Evolutionary conservation across 1,140 invertebrate species (phyloP).

Genomic region (Lucilia cuprina): DNA sequence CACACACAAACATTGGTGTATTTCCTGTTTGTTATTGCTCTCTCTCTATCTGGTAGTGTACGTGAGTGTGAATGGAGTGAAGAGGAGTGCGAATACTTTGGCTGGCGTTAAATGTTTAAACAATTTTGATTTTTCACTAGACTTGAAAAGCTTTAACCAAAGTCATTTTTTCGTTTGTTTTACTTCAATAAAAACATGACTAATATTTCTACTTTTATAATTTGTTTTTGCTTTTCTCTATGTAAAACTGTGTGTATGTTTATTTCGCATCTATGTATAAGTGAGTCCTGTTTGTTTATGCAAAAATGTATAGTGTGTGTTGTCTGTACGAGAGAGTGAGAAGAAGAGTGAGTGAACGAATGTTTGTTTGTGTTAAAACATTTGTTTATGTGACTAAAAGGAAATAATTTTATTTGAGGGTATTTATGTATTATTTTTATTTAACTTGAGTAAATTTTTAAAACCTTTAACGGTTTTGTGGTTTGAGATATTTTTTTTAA

Average conservation of each 20-base stretch:
- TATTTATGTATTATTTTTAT: constrained; percentile 31
- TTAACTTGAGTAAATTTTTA: constrained; percentile 33
- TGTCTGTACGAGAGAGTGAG: not conserved
- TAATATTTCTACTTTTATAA: constrained; percentile 29
- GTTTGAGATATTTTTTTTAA: constrained; percentile 24
- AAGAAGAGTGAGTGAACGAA: not conserved
- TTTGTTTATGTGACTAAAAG: constrained; percentile 32
- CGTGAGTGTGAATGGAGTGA: not conserved
- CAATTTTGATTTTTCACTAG: constrained; percentile 29
- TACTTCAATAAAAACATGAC: constrained; percentile 33
- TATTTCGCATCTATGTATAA: not conserved
- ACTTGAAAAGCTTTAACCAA: constrained; percentile 21
- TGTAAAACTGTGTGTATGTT: not conserved
- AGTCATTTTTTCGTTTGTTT: constrained; percentile 35
- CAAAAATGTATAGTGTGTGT: too few relatives aligned
- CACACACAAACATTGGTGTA: not conserved
- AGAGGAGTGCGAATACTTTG: not conserved
- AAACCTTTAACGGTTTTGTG: constrained; percentile 30
- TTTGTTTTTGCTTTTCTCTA: not conserved
- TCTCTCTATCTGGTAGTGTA: not conserved
- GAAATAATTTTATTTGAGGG: constrained; percentile 33
- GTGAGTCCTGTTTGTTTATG: not conserved
- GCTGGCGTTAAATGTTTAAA: constrained; percentile 17
- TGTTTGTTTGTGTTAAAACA: not conserved
- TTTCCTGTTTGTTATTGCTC: not conserved